A percentile compares a stretch with the other conserved stretches of the same genome.
Conservation (phyloP, 2,797 vertebrate species). For the Poliocrania exsul region DNA sequence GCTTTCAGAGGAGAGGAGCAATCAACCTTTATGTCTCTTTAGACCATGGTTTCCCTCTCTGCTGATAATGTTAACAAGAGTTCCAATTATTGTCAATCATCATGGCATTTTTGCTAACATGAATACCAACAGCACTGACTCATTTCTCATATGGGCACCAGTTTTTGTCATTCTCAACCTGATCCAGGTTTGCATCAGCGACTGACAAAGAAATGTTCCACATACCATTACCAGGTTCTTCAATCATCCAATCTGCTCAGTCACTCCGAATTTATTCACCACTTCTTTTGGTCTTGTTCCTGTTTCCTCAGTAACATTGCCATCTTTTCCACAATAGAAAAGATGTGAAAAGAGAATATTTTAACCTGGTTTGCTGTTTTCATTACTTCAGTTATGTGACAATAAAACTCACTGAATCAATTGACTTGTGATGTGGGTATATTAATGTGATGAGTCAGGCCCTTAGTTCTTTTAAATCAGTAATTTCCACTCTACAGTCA, state of each 20-base stretch:
- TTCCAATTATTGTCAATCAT: conserved; percentile 67
- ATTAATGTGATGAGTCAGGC: neutral
- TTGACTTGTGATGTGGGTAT: neutral
- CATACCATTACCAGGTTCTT: conserved; percentile 15
- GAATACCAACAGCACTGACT: conserved; percentile 45
- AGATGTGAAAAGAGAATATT: neutral
- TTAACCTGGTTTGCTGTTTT: neutral
- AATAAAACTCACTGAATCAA: neutral
- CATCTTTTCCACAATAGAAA: neutral
- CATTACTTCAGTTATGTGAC: neutral
- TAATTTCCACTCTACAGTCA: neutral
- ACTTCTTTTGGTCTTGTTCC: conserved; percentile 25
- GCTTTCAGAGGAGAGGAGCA: neutral
- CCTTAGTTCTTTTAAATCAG: neutral
- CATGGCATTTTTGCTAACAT: neutral
- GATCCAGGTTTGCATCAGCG: conserved; percentile 4
- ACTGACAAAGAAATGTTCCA: conserved; percentile 37
- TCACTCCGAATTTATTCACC: conserved; percentile 37
- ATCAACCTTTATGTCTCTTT: conserved; percentile 32
- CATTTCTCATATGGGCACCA: conserved; percentile 32
- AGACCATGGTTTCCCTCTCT: conserved; percentile 23
- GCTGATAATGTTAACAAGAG: conserved; percentile 55
- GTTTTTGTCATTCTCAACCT: conserved; percentile 29
- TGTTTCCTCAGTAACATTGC: neutral
- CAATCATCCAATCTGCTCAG: conserved; percentile 40